Percentiles rank a stretch among this genome's conserved stretches.
phyloP scores from a whole-genome alignment of 1,140 invertebrate genomes.

The Drosophila repleta region DNA sequence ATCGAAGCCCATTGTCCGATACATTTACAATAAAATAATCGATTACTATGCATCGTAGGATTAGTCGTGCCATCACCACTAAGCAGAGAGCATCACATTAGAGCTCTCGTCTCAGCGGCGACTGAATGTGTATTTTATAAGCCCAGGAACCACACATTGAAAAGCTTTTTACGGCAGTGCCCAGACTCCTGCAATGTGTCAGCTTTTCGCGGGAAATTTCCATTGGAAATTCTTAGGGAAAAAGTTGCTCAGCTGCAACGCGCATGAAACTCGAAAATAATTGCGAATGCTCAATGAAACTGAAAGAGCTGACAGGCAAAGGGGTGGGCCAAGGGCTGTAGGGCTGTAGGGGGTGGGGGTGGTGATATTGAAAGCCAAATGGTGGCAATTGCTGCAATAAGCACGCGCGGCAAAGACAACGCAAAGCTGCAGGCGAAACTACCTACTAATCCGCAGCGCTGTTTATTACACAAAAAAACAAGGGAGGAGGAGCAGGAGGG shows the following conservation, averaged over 20 bases:
- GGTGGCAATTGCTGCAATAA: constrained; percentile 7
- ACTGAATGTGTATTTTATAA: no score
- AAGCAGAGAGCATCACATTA: no score
- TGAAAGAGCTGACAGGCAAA: constrained; percentile 5
- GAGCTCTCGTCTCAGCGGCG: no score
- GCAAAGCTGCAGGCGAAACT: neutral
- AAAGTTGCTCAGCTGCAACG: constrained; percentile 44
- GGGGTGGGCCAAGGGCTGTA: neutral
- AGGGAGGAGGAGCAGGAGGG: neutral
- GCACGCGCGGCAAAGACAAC: neutral
- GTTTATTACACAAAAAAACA: neutral
- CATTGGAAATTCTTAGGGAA: neutral
- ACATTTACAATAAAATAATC: no score
- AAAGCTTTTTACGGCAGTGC: no score
- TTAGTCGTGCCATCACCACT: no score
- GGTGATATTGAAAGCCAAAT: neutral
- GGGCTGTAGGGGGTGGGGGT: neutral
- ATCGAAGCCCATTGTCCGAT: no score
- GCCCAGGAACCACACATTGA: neutral
- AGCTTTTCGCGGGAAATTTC: neutral
- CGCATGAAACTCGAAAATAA: constrained; percentile 67
- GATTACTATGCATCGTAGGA: no score
- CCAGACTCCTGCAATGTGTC: no score
- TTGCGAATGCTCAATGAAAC: constrained; percentile 48
- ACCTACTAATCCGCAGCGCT: no score